Percentiles rank a stretch among this genome's conserved stretches.
phyloP scores from a whole-genome alignment of 2,888 invertebrate species.

The Eristalinus sepulchralis region DNA sequence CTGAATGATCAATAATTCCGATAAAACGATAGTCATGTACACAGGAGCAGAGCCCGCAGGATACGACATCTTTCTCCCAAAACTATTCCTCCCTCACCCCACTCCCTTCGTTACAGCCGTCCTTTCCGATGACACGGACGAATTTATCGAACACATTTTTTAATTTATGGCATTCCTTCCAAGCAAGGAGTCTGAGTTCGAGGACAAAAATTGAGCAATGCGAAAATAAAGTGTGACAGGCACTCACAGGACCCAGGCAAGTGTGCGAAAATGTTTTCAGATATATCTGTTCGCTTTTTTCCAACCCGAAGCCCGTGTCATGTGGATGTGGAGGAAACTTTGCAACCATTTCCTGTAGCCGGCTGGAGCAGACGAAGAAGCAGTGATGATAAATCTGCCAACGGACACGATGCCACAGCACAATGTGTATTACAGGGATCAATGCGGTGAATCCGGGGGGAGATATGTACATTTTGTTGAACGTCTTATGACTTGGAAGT shows the following conservation, averaged over 20 bases:
- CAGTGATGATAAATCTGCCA: slow-evolving; percentile 28
- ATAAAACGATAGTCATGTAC: background rate
- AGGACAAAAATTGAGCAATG: slow-evolving; percentile 22
- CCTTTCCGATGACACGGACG: background rate
- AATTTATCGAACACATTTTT: slow-evolving; percentile 53
- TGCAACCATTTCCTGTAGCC: background rate
- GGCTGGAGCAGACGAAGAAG: background rate
- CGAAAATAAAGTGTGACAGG: background rate
- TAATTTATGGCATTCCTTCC: slow-evolving; percentile 47
- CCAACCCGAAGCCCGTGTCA: background rate
- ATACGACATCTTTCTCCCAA: background rate
- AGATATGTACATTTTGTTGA: background rate
- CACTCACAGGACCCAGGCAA: background rate
- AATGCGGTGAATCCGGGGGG: background rate
- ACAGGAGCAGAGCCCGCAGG: background rate
- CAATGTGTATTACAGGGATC: background rate
- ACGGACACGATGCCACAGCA: background rate
- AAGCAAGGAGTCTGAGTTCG: background rate
- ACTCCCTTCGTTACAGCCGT: background rate
- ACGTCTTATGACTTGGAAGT: background rate
- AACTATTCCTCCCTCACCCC: background rate
- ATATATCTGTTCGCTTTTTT: background rate
- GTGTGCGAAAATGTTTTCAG: background rate
- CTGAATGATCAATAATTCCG: slow-evolving; percentile 45
- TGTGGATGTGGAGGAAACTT: background rate